A percentile compares a stretch with the other conserved stretches of the same genome.
phyloP scores from a whole-genome alignment of 2,797 vertebrate species.

The Phaenicophaeus curvirostris region DNA sequence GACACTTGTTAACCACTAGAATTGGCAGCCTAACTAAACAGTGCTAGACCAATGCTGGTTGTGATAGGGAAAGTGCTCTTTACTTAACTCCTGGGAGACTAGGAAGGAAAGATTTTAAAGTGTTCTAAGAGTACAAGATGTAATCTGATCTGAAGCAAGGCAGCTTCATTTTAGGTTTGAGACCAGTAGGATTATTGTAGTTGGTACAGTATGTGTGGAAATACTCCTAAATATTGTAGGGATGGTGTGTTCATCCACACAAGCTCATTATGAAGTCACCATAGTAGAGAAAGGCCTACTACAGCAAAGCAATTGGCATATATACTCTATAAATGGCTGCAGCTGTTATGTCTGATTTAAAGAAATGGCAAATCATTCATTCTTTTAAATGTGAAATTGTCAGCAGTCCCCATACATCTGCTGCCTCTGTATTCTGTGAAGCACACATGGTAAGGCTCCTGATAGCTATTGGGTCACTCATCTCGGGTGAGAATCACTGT shows the following conservation, averaged over 20 bases:
- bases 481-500: neutral
- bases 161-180: neutral
- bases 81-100: neutral
- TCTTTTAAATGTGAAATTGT: neutral
- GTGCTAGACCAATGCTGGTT: neutral
- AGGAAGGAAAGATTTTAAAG: neutral
- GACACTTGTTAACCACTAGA: neutral
- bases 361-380: neutral
- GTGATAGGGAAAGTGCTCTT: neutral
- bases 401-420: neutral
- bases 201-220: neutral
- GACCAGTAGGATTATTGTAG: neutral
- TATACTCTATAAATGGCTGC: neutral
- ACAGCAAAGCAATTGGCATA: neutral
- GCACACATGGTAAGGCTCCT: accelerated
- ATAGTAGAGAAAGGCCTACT: neutral
- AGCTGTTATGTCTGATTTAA: neutral
- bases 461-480: neutral
- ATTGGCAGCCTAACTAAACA: too few relatives aligned
- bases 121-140: neutral
- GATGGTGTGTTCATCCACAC: neutral
- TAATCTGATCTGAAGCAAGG: neutral
- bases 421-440: neutral
- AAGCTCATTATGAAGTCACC: neutral
- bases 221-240: neutral